Base-by-base conservation (phyloP, 2,113 vertebrate species). In the Ceyx melanurus region DNA sequence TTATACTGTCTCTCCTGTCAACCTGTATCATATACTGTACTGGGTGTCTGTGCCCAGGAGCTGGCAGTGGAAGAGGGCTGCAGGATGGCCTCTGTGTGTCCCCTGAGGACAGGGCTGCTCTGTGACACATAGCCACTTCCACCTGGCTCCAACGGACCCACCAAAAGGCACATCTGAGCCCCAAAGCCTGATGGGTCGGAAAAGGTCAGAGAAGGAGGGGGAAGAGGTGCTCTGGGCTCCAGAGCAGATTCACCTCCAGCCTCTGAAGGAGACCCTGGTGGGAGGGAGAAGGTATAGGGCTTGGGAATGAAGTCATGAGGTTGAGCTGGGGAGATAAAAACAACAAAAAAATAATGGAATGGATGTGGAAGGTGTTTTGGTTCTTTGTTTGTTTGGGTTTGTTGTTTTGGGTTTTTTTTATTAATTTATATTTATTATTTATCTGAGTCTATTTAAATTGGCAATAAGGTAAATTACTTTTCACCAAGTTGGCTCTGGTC, bases 141-240 rank as follows among this genome's bases (percentile, higher is more conserved):
- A 81, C 7, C 2, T 1, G 0, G n/a, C 28, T 88, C 26, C 29
- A 54, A 15, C 0, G 1, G 29, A 13, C 48, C 28, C 57, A 7
- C 6, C 1, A 3, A 37, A 21, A 13, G 17, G 8, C 35, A 45
- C 2, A 2, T 21, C 35, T 57, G 14, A 43, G 71, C 8, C 13
- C 31, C 7, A 4, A 33, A 37, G 26, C 13, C 48, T 46, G 26
- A 11, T 8, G 57, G 50, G 8, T 45, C 28, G 50, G 33, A 45
- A 22, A 6, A 50, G 33, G 51, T 25, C 50, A 35, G 43, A 10
- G 56, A 22, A 66, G 15, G 14, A 50, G 16, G 2, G 7, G 8
- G 50, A 82, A 14, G 14, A 71, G n/a, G 28, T 58, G 28, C 20
- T 64, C 20, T 26, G 67, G 35, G 6, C 1, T 0, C 7, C 0